A percentile compares a stretch with the other conserved stretches of the same genome.
Evolutionary conservation across 2,113 vertebrate species (phyloP).

Genomic region (Mormoops blainvillei): DNA sequence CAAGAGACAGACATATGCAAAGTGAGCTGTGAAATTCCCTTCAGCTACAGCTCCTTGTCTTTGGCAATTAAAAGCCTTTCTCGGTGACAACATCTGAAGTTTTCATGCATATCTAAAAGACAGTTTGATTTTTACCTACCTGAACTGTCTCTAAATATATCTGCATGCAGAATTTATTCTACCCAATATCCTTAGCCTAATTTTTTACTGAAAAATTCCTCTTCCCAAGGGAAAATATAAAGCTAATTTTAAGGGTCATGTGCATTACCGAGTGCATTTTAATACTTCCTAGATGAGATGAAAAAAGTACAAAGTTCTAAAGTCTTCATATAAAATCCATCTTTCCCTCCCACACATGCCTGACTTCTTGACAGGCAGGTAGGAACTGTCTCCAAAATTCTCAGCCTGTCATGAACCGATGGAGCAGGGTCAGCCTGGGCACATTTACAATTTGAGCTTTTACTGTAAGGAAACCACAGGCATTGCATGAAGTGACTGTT

Average conservation of each 20-base stretch:
- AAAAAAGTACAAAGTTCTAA: slow-evolving; percentile 64
- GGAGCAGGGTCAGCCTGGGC: neutral
- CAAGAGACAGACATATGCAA: neutral
- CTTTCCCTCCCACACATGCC: slow-evolving; percentile 50
- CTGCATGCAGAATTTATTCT: slow-evolving; percentile 38
- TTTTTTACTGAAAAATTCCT: slow-evolving; percentile 53
- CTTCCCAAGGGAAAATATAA: slow-evolving; percentile 38
- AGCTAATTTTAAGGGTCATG: slow-evolving; percentile 64
- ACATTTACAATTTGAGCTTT: neutral
- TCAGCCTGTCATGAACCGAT: neutral
- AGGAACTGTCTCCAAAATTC: slow-evolving; percentile 27
- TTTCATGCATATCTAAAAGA: slow-evolving; percentile 4
- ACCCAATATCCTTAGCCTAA: neutral
- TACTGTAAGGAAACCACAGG: neutral
- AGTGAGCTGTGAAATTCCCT: neutral
- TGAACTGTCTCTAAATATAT: slow-evolving; percentile 43
- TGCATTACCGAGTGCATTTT: slow-evolving; percentile 58
- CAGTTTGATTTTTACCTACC: slow-evolving; percentile 21
- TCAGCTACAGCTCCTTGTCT: neutral
- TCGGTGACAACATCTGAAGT: neutral
- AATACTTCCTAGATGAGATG: slow-evolving; percentile 59
- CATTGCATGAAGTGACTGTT: fast-evolving
- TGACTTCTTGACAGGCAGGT: slow-evolving; percentile 59
- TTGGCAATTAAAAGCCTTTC: slow-evolving; percentile 1
- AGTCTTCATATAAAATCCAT: slow-evolving; percentile 43